Evolutionary conservation across 2,888 invertebrate species (phyloP), one percentile per base, ranked within the genome.

Genomic region (Stenchaetothrips biformis): DNA sequence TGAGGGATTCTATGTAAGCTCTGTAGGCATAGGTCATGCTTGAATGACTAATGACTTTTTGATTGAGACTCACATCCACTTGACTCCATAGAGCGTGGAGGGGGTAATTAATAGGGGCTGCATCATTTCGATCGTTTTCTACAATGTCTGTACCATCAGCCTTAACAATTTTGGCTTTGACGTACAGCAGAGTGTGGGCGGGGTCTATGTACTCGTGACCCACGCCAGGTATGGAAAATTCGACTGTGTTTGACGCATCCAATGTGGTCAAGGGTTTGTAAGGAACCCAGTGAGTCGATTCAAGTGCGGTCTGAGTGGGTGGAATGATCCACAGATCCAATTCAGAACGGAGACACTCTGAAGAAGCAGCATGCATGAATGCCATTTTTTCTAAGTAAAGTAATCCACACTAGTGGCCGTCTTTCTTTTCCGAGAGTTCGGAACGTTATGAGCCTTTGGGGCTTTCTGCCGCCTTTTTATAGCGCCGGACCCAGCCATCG

Each of bases 21-120:
- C 84, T 79, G 80, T 84, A 85, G 0, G 84, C 81, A 49, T 84
- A 85, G 8, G 83, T 82, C 77, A 83, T 83, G 77, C 83, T 84
- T 47, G 83, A 81, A 2, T 84, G 82, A 0, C 83, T 84, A 11
- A 84, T 82, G 9, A 84, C 67, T 82, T 84, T 84, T 80, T 84
- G 83, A 80, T 85, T 84, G 21, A 85, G 81, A 80, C 82, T 83
- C 47, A 84, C 81, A 80, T 84, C 83, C 0, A 84, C 82, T 80
- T 84, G 84, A 78, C 82, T 83, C 78, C 84, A 84, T 9, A 84
- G 37, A 2, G 83, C 81, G 78, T 83, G 83, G 62, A 83, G 21
- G 78, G 82, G 81, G 80, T 84, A 83, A 81, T 84, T 84, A 27
- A 82, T 82, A 27, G 84, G 83, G 9, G 80, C 83, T 18, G 83